These are phyloP conservation scores for Pinctada fucata DNA, from an alignment of 2,888 invertebrate species.

Conservation along the genomic window DNA sequence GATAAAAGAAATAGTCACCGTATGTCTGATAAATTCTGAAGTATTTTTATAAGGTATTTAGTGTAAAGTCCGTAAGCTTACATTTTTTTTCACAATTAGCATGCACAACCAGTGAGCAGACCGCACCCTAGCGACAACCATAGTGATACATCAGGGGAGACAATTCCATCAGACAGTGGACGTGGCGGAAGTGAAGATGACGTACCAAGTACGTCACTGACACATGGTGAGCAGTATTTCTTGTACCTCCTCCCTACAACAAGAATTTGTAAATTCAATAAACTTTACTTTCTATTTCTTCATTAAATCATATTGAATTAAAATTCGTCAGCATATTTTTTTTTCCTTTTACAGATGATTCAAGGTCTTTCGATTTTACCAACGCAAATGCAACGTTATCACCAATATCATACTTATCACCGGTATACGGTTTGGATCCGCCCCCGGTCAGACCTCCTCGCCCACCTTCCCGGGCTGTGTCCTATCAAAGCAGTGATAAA, in stretches of 20 bases:
- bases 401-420: conserved; percentile 19
- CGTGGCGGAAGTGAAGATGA: conserved; percentile 62
- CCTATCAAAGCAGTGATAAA: conserved; percentile 26
- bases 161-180: conserved; percentile 60
- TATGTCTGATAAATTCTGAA: no score
- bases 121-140: conserved; percentile 54
- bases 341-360: conserved; percentile 54
- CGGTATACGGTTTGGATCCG: conserved; percentile 4
- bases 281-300: no score
- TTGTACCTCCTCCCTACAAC: neutral
- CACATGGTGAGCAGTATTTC: conserved; percentile 20
- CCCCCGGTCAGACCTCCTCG: conserved; percentile 7
- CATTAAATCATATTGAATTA: no score
- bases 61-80: no score
- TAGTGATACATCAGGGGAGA: conserved; percentile 60
- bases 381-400: conserved; percentile 10
- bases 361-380: conserved; percentile 53
- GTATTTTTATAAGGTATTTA: no score
- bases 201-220: conserved; percentile 40
- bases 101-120: neutral
- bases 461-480: conserved; percentile 10
- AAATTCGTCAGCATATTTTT: neutral
- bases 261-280: no score
- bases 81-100: no score
- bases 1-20: no score